phyloP scores from a whole-genome alignment of 2,113 vertebrate species.

The Nymphicus hollandicus region DNA sequence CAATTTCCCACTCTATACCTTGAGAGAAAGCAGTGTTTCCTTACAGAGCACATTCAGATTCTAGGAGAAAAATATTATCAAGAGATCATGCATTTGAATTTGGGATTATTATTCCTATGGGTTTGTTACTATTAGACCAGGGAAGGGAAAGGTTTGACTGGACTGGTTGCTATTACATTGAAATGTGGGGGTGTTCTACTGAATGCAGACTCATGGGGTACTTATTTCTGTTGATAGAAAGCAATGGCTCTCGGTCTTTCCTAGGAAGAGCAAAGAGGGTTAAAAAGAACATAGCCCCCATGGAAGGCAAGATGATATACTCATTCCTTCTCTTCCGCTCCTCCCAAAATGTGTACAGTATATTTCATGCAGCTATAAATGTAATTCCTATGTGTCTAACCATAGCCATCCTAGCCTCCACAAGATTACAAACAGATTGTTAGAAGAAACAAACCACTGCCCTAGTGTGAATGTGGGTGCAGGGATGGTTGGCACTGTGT shows the following conservation, averaged over 20 bases:
- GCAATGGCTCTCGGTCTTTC: not conserved
- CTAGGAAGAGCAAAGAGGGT: not conserved
- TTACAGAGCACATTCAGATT: not conserved
- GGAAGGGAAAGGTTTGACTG: not conserved
- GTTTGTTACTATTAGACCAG: not conserved
- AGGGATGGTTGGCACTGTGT: not conserved
- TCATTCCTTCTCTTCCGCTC: not conserved
- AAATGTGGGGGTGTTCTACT: not conserved
- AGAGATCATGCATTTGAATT: not conserved
- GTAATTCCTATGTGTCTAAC: not conserved
- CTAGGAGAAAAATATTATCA: not conserved
- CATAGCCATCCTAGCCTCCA: accelerated
- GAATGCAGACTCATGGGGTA: not conserved
- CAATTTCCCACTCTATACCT: not conserved
- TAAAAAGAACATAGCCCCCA: not conserved
- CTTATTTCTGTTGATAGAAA: not conserved
- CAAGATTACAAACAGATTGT: not conserved
- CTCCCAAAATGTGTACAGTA: not conserved
- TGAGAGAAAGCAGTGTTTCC: not conserved
- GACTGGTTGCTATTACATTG: not conserved
- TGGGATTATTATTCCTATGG: not conserved
- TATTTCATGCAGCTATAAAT: not conserved
- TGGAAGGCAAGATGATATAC: not conserved
- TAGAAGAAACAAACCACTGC: not conserved
- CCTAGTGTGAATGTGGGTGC: not conserved